A percentile compares a stretch with the other conserved stretches of the same genome.
These are phyloP conservation scores for Chymomyza costata DNA, from an alignment of 1,140 invertebrate species.

Conservation along the genomic window DNA sequence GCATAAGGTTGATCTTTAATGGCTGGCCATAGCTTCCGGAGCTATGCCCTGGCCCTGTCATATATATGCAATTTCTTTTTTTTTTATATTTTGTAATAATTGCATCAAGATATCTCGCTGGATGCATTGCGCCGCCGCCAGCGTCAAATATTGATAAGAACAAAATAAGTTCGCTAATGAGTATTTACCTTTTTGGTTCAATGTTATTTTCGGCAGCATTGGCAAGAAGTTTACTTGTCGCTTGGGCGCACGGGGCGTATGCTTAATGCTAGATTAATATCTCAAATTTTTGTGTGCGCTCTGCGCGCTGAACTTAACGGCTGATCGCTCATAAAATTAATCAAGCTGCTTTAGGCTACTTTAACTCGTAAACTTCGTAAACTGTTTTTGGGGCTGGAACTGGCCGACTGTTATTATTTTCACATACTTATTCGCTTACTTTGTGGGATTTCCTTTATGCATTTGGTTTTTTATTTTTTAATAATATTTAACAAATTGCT, in stretches of 20 bases:
- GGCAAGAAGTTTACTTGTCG: background rate
- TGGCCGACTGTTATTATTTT: constrained; percentile 60
- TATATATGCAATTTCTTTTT: constrained; percentile 7
- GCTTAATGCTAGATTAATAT: constrained; percentile 71
- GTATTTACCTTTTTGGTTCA: constrained; percentile 58
- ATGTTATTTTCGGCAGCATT: constrained; percentile 27
- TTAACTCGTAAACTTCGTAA: constrained; percentile 21
- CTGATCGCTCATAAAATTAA: constrained; percentile 75
- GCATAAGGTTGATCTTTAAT: constrained; percentile 33
- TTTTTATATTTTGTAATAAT: constrained; percentile 48
- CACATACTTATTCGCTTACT: constrained; percentile 51
- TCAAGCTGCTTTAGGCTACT: constrained; percentile 74
- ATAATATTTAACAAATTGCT: constrained; percentile 66
- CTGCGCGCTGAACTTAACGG: constrained; percentile 74
- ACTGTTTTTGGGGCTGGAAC: constrained; percentile 16
- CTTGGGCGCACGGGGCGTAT: constrained; percentile 54
- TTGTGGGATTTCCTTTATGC: constrained; percentile 58
- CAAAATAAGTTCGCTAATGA: constrained; percentile 62
- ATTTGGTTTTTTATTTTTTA: constrained; percentile 12
- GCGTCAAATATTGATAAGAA: constrained; percentile 30
- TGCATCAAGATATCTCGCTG: constrained; percentile 71
- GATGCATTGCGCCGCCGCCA: constrained; percentile 23
- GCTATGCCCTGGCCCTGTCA: constrained; percentile 33
- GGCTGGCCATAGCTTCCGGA: constrained; percentile 56
- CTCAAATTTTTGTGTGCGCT: constrained; percentile 60